Evolutionary conservation across 2,797 vertebrate species (phyloP), one percentile per base, ranked within the genome.

Genomic region (Zenarchopterus dispar): DNA sequence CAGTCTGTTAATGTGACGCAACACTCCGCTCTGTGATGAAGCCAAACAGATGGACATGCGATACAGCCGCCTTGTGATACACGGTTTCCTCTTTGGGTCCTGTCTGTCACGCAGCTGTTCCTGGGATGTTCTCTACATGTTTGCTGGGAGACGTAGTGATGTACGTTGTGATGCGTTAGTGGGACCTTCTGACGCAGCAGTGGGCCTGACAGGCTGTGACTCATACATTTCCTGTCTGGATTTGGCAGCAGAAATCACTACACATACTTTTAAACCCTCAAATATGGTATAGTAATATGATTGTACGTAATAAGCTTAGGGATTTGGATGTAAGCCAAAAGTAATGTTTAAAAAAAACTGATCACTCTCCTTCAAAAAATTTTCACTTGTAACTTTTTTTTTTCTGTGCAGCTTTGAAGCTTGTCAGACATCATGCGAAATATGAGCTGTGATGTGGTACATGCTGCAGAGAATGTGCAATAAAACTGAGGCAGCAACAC

Each of bases 281-380:
- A 77, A 74, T 73, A 78, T 82, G 67, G 67, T 62, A 80, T 67
- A 56, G 73, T 87, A 91, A 92, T 60, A 0, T 65, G 86, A 86
- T 92, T 89, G 90, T 8, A 41, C 0, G 10, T 86, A 88, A 92
- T 89, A 85, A 67, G 77, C 58, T 91, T 86, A 76, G 41, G 64
- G 56, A 47, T 79, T 82, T 49, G 59, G 67, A 81, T 88, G 88
- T 88, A 77, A 64, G 28, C 72, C 77, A 3, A 6, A 13, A 41
- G 46, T 85, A 81, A 90, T 87, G 76, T 84, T 90, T 66, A 77
- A 54, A 82, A 89, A 81, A 77, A 70, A 75, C 39, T 73, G 61
- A 26, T 85, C 88, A 90, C 85, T 77, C 26, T 87, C 70, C 16
- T 39, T 15, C 3, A 15, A 39, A 45, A 19, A 45, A 22, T 54